A percentile compares a stretch with the other conserved stretches of the same genome.
phyloP scores from a whole-genome alignment of 2,888 invertebrate genomes.

The Prenolepis imparis region DNA sequence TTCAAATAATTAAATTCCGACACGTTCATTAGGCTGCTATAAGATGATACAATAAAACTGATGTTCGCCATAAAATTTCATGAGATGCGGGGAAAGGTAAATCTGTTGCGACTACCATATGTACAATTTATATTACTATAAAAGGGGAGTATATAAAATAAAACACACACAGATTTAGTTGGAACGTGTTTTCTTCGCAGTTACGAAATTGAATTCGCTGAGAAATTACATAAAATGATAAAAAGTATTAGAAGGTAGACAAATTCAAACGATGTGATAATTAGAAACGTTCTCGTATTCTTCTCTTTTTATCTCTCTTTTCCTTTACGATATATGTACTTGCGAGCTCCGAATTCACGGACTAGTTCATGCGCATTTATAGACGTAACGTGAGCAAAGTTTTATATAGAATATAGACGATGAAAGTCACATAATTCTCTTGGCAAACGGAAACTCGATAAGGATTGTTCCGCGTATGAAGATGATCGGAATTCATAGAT shows the following conservation, averaged over 20 bases:
- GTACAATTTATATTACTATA: background rate
- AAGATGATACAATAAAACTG: background rate
- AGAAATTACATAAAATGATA: conserved; percentile 43
- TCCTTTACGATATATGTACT: conserved; percentile 3
- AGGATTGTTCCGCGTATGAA: conserved; percentile 45
- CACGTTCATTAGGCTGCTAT: background rate
- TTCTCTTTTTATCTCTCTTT: no score
- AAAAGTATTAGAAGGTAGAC: conserved; percentile 28
- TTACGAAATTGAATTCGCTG: conserved; percentile 55
- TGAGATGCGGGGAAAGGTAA: background rate
- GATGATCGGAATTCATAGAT: conserved; percentile 19
- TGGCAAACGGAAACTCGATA: conserved; percentile 50
- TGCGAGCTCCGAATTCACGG: background rate
- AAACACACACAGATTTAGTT: conserved; percentile 1
- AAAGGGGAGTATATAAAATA: conserved; percentile 7
- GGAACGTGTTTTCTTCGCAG: conserved; percentile 20
- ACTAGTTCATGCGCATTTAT: conserved; percentile 15
- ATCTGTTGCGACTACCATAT: background rate
- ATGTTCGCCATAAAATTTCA: background rate
- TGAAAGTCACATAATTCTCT: conserved; percentile 34
- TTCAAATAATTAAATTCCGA: background rate
- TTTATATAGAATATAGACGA: conserved; percentile 35
- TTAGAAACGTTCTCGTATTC: conserved; percentile 36
- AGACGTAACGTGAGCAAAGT: conserved; percentile 36
- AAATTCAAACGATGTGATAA: conserved; percentile 33